A percentile compares a stretch with the other conserved stretches of the same genome.
These are phyloP conservation scores for Kradibia gibbosae DNA, from an alignment of 1,140 invertebrate genomes.

Conservation along the genomic window DNA sequence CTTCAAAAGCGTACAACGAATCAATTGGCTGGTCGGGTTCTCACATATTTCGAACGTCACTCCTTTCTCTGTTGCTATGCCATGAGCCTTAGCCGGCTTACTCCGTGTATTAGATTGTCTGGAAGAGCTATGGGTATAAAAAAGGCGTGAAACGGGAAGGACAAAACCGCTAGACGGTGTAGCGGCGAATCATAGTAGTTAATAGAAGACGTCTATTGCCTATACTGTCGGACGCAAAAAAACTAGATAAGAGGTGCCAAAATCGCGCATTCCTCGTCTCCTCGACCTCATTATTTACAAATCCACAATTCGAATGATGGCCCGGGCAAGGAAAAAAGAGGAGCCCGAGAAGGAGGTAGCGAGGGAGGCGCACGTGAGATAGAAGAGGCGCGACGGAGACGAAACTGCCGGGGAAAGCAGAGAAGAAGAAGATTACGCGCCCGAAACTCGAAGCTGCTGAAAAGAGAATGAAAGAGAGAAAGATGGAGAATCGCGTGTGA, in stretches of 20 bases:
- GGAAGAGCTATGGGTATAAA: background rate
- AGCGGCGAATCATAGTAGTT: background rate
- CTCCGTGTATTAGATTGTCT: background rate
- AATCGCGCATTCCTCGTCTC: background rate
- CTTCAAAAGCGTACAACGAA: constrained; percentile 2
- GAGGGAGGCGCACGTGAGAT: constrained; percentile 15
- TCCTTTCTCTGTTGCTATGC: background rate
- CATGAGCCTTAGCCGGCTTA: background rate
- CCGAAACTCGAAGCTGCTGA: constrained; percentile 45
- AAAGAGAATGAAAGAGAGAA: constrained; percentile 44
- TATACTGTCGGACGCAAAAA: background rate
- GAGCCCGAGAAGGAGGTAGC: background rate
- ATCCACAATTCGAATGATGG: constrained; percentile 5
- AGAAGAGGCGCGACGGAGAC: constrained; percentile 29
- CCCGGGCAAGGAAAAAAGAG: background rate
- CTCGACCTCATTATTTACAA: constrained; percentile 43
- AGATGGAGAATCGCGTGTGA: constrained; percentile 46
- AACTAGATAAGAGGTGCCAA: constrained; percentile 36
- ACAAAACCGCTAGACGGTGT: too few relatives aligned
- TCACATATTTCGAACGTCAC: background rate
- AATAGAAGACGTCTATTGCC: background rate
- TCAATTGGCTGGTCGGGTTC: background rate
- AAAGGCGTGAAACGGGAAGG: background rate
- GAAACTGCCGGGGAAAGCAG: constrained; percentile 37
- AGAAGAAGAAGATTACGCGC: constrained; percentile 51